Conservation (phyloP, 2,888 invertebrate species). For the Trachelus stipa region DNA sequence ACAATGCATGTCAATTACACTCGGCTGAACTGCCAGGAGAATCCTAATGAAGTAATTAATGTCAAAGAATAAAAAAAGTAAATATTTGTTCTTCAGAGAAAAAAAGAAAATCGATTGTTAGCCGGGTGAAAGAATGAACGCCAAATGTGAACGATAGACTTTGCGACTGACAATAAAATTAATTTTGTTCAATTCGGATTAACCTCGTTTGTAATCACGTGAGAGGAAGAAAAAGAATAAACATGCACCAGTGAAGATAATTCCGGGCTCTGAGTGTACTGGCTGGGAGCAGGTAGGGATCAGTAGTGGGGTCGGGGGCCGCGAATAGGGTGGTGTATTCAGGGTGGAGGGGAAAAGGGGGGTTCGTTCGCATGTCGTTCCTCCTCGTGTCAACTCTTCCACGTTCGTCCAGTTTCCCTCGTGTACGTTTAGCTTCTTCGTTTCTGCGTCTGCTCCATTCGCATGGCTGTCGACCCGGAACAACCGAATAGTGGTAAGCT, state of each 20-base stretch:
- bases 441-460: constrained; percentile 29
- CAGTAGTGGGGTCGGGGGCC: too few relatives aligned
- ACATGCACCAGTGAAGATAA: constrained; percentile 48
- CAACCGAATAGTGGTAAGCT: constrained; percentile 43
- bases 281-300: too few relatives aligned
- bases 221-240: constrained; percentile 46
- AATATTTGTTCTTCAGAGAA: too few relatives aligned
- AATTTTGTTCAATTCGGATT: constrained; percentile 67
- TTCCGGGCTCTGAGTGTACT: constrained; percentile 19
- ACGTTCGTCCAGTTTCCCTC: constrained; percentile 27
- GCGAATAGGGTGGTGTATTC: too few relatives aligned
- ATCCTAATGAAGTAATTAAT: too few relatives aligned
- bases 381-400: constrained; percentile 15
- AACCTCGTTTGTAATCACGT: constrained; percentile 65
- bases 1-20: too few relatives aligned
- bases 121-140: constrained; percentile 19
- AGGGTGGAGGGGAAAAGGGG: too few relatives aligned
- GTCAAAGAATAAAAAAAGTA: too few relatives aligned
- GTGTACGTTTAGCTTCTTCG: too few relatives aligned
- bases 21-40: too few relatives aligned
- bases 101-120: not conserved
- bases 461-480: constrained; percentile 23
- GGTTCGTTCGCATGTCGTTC: constrained; percentile 12
- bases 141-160: constrained; percentile 9
- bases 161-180: constrained; percentile 60